phyloP scores from a whole-genome alignment of 1,140 invertebrate species.

The Drosophila auraria region DNA sequence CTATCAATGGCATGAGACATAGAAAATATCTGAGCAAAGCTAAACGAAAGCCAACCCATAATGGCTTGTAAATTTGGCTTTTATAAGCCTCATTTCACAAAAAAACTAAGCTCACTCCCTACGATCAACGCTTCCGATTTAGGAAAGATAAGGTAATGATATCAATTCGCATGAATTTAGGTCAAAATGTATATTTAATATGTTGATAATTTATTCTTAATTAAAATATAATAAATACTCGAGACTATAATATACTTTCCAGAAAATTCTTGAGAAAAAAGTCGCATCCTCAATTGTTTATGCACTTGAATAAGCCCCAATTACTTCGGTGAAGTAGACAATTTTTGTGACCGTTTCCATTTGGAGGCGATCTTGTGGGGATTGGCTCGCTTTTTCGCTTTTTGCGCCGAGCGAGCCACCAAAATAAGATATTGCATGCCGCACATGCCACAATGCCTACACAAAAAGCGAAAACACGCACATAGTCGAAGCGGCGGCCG shows the following conservation, averaged over 20 bases:
- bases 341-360: constrained; percentile 19
- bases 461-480: constrained; percentile 50
- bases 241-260: not conserved
- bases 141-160: not conserved
- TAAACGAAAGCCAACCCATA: too few relatives aligned
- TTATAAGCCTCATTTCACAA: not conserved
- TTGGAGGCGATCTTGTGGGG: constrained; percentile 25
- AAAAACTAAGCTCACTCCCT: too few relatives aligned
- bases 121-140: too few relatives aligned
- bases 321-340: constrained; percentile 22
- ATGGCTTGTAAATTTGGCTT: not conserved
- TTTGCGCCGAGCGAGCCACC: constrained; percentile 24
- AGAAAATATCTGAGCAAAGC: too few relatives aligned
- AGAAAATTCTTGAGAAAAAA: not conserved
- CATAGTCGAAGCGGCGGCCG: constrained; percentile 1
- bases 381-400: constrained; percentile 34
- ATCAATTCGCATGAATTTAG: not conserved
- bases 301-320: constrained; percentile 7
- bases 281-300: constrained; percentile 13
- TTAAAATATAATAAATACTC: too few relatives aligned
- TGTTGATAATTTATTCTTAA: too few relatives aligned
- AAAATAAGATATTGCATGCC: constrained; percentile 52
- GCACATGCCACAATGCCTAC: constrained; percentile 65
- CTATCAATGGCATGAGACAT: too few relatives aligned
- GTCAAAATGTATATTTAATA: not conserved